Evolutionary conservation across 2,888 invertebrate species (phyloP).

Genomic region (Peribatodes rhomboidaria): DNA sequence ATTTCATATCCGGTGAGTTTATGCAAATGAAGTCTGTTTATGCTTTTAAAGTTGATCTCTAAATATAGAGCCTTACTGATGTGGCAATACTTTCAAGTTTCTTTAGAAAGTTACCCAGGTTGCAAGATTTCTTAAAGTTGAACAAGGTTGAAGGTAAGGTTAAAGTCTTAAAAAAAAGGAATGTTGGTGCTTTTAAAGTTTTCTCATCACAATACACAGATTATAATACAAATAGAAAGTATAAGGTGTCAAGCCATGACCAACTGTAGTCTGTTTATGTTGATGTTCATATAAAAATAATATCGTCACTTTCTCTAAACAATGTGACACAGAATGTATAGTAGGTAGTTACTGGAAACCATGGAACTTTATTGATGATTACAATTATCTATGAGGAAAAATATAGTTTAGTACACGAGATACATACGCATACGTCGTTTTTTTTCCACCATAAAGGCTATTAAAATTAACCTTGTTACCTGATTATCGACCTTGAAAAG

Average conservation of each 20-base stretch:
- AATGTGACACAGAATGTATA: not conserved
- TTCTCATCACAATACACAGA: not conserved
- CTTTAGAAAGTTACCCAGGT: not conserved
- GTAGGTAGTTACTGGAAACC: too few species aligned
- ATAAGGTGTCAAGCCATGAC: not conserved
- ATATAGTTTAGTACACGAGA: not conserved
- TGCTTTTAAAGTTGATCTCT: not conserved
- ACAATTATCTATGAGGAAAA: not conserved
- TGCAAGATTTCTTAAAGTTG: not conserved
- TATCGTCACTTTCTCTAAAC: not conserved
- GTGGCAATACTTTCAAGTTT: slow-evolving; percentile 4
- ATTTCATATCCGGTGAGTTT: too few species aligned
- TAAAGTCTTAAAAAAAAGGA: not conserved
- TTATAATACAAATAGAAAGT: not conserved
- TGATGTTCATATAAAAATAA: not conserved
- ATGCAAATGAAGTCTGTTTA: not conserved
- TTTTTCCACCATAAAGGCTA: not conserved
- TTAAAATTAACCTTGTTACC: slow-evolving; percentile 28
- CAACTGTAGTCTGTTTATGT: not conserved
- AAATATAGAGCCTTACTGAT: slow-evolving; percentile 4
- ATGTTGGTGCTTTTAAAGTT: not conserved
- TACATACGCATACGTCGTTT: not conserved
- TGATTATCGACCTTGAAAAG: slow-evolving; percentile 32
- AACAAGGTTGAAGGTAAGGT: not conserved
- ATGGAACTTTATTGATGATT: not conserved